Evolutionary conservation across 2,113 vertebrate genomes (phyloP).

Genomic region (Gymnobelideus leadbeateri): DNA sequence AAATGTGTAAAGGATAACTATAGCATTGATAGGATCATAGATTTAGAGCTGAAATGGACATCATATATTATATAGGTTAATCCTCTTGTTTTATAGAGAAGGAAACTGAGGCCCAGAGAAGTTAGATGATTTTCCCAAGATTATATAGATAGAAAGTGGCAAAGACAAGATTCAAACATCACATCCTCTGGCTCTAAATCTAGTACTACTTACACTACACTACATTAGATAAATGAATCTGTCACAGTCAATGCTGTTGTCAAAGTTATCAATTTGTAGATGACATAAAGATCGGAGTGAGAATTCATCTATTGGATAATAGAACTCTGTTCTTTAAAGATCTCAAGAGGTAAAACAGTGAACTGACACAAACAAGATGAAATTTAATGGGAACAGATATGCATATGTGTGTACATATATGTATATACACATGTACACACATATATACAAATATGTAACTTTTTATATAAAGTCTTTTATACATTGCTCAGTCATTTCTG

Average conservation of each 20-base stretch:
- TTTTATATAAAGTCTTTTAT: no score
- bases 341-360: background rate
- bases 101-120: background rate
- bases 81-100: background rate
- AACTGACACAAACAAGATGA: background rate
- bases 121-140: background rate
- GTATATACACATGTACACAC: background rate
- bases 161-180: background rate
- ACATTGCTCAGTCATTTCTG: no score
- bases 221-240: background rate
- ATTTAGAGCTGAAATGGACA: background rate
- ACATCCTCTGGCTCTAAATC: background rate
- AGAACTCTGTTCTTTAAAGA: background rate
- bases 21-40: background rate
- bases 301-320: background rate
- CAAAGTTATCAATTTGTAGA: background rate
- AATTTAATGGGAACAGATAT: background rate
- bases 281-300: background rate
- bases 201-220: background rate
- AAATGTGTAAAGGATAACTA: no score
- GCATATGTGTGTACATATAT: background rate
- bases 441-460: no score
- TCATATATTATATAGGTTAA: background rate
- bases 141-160: background rate
- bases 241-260: background rate